Base-by-base conservation (phyloP, 1,140 invertebrate species). In the Leptinotarsa undecemlineata region DNA sequence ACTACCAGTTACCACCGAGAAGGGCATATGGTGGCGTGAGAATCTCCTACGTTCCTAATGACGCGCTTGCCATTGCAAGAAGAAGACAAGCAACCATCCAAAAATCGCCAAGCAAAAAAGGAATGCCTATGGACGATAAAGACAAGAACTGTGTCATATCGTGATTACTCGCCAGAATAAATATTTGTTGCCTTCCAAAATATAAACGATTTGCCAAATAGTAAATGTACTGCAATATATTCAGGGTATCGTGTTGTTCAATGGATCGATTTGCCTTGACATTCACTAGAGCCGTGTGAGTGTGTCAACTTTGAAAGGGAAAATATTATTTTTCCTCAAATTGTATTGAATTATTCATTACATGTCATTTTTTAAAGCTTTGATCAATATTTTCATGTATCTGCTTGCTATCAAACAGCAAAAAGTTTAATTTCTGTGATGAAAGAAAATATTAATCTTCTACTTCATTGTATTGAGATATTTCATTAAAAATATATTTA, bases 31-130 rank as follows among this genome's bases (percentile, higher is more conserved):
- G 94, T 48, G 94, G 94, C 67, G 94, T 95, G 3, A 85, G 94
- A 63, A 95, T 96, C 76, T 95, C 94, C 13, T 96, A 96, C 85
- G 94, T 96, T 74, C 94, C 94, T 75, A 96, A 95, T 83, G 94
- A 96, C 85, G 92, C 93, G 0, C 87, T 96, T 19, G 94, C 93
- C 15, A 93, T 91, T 80, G 93, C 93, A 51, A 88, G 90, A 77
- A 87, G 92, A 74, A 88, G 91, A 66, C 87, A 91, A 74, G 81
- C 88, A 81, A 77, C 86, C 76, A 71, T 83, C 79, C 75, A 84
- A 20, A 82, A 79, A 70, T 81, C 81, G 8, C 77, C 82, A 5
- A 79, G 80, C 26, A 83, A 81, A 57, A 83, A 82, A 82, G 71
- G 71, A 47, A 77, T 85, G 83, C 73, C 76, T 62, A 80, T 79